A percentile compares a stretch with the other conserved stretches of the same genome.
These are phyloP conservation scores for Amiota communis DNA, from an alignment of 2,888 invertebrate genomes.

Conservation along the genomic window DNA sequence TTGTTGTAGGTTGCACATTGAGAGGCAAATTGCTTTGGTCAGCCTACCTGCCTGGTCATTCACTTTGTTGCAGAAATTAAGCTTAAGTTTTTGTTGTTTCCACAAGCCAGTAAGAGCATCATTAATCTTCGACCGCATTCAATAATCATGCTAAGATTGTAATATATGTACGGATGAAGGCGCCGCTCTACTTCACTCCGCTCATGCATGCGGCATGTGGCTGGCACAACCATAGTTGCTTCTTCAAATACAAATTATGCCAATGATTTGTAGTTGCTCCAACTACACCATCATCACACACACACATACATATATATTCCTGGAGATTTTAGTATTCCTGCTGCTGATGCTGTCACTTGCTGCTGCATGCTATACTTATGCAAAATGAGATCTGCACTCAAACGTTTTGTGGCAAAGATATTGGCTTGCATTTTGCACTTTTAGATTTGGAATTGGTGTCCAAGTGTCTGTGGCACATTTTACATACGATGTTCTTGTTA, in stretches of 20 bases:
- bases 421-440: slow-evolving; percentile 15
- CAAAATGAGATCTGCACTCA: background rate
- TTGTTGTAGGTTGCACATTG: no score
- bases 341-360: background rate
- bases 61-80: no score
- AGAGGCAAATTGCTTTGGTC: no score
- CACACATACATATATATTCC: background rate
- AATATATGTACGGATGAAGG: slow-evolving; percentile 40
- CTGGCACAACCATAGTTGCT: background rate
- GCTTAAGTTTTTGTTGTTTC: no score
- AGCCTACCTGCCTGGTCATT: no score
- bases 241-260: slow-evolving; percentile 53
- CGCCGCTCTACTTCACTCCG: background rate
- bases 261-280: slow-evolving; percentile 59
- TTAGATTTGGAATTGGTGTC: background rate
- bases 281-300: background rate
- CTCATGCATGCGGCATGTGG: no score
- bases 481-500: slow-evolving; percentile 15
- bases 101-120: slow-evolving; percentile 44
- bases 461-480: slow-evolving; percentile 15
- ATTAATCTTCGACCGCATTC: slow-evolving; percentile 69
- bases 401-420: slow-evolving; percentile 5
- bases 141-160: slow-evolving; percentile 59
- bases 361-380: background rate
- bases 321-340: background rate